Evolutionary conservation across 2,888 invertebrate species (phyloP), one percentile per base, ranked within the genome.

Genomic region (Thelaira solivaga): DNA sequence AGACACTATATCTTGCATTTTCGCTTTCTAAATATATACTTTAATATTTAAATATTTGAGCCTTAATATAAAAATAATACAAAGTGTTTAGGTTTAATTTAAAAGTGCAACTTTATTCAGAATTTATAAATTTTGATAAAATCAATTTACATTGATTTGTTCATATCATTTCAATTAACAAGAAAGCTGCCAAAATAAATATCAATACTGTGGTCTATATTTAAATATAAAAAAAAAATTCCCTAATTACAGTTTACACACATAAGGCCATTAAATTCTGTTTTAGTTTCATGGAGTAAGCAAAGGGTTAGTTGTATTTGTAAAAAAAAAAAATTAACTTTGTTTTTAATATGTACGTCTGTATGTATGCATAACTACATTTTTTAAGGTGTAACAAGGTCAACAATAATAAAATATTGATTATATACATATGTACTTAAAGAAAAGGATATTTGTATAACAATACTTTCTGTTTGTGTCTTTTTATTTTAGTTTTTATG

Each of bases 191-290:
- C 69, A 47, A 74, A 26, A 20, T 61, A 73, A 67, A 31, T 34
- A 26, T 11, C 11, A 59, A 51, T 20, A 26, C 36, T 20, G 61
- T 39, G 7, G 18, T 26, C 8, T 26, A 4, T 51, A 29, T 55
- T 34, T 55, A 62, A 13, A 51, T 59, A 39, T 45, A 62, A 18
- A 29, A 45, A 53, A 74, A 65, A 71, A 65, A 49, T 65, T 74
- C 74, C 74, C 64, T 74, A 74, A 78, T 73, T 69, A 61, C 65
- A 65, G 51, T 74, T 78, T 36, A 26, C 61, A 53, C 45, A 62
- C 16, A 45, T 62, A 78, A 78, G 74, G 65, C 71, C 47, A 65
- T 64, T 61, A 59, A 29, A 57, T 68, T 65, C 67, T 34, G 57
- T 67, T 68, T 41, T 51, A n/a, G 2, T 39, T 39, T 31, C 26